A percentile compares a stretch with the other conserved stretches of the same genome.
phyloP scores from a whole-genome alignment of 2,113 vertebrate species.

The Halichoeres trimaculatus region DNA sequence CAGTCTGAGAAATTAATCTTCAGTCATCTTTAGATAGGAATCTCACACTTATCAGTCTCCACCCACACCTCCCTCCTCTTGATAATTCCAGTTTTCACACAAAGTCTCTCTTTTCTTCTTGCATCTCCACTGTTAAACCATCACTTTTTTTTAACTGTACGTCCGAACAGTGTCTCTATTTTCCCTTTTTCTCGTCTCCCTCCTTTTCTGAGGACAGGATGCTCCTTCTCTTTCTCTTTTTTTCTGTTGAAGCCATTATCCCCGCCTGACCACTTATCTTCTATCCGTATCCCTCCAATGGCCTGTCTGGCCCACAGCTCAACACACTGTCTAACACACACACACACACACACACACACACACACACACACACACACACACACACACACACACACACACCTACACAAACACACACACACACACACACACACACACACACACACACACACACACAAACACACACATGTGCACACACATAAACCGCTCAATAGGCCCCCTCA shows the following conservation, averaged over 20 bases:
- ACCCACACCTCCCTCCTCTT: slow-evolving; percentile 16
- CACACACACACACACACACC: no score
- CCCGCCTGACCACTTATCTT: slow-evolving; percentile 52
- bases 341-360: no score
- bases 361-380: no score
- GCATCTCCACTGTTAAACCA: background rate
- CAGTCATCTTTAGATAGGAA: slow-evolving; percentile 70
- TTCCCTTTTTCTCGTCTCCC: slow-evolving; percentile 3
- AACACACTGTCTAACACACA: slow-evolving; percentile 1
- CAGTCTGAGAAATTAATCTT: slow-evolving; percentile 76
- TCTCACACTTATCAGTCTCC: slow-evolving; percentile 62
- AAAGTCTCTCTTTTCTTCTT: background rate
- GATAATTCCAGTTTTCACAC: slow-evolving; percentile 10
- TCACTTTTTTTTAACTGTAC: slow-evolving; percentile 5
- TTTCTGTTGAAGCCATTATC: slow-evolving; percentile 49
- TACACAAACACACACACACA: no score
- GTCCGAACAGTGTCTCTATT: slow-evolving; percentile 13
- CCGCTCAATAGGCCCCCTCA: slow-evolving; percentile 43
- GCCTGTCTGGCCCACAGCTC: slow-evolving; percentile 44
- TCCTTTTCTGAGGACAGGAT: slow-evolving; percentile 14
- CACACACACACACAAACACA: no score
- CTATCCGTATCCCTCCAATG: slow-evolving; percentile 51
- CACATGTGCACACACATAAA: slow-evolving; percentile 24
- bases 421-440: background rate
- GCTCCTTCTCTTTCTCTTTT: slow-evolving; percentile 19